These are phyloP conservation scores for Proteles cristata DNA, from an alignment of 2,113 vertebrate genomes.

Conservation along the genomic window DNA sequence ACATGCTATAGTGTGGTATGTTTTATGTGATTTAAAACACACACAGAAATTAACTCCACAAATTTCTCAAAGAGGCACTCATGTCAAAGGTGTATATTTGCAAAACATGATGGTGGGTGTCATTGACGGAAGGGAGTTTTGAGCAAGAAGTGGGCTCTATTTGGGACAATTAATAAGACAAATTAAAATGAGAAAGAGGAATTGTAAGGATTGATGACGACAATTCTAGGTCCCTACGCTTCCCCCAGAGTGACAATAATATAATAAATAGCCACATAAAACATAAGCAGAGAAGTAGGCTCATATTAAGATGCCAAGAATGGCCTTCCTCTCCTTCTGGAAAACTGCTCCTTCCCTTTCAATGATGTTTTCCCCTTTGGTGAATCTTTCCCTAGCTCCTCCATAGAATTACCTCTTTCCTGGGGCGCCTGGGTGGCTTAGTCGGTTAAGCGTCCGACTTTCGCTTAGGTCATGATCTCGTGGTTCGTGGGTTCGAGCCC, in stretches of 20 bases:
- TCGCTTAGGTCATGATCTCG: too few relatives aligned
- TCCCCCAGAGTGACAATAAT: neutral
- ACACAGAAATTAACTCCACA: conserved; percentile 13
- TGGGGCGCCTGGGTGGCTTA: too few relatives aligned
- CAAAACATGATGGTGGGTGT: neutral
- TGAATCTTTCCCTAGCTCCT: neutral
- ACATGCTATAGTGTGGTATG: neutral
- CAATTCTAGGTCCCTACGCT: neutral
- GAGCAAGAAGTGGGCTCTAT: neutral
- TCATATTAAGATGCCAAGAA: neutral
- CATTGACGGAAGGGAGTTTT: conserved; percentile 29
- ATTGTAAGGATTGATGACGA: neutral
- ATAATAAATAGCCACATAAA: neutral
- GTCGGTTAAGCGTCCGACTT: too few relatives aligned
- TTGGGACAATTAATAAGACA: conserved; percentile 8
- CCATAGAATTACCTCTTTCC: neutral
- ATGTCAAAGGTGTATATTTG: neutral
- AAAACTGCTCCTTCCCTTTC: neutral
- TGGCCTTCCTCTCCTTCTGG: neutral
- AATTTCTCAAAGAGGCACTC: conserved; percentile 50
- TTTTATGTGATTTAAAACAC: conserved; percentile 54
- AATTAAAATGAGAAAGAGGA: conserved; percentile 13
- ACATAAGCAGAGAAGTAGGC: neutral
- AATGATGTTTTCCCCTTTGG: neutral
- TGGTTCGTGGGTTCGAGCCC: too few relatives aligned